Base-by-base conservation (phyloP, 2,797 vertebrate genomes). In the Hoplostethus atlanticus region DNA sequence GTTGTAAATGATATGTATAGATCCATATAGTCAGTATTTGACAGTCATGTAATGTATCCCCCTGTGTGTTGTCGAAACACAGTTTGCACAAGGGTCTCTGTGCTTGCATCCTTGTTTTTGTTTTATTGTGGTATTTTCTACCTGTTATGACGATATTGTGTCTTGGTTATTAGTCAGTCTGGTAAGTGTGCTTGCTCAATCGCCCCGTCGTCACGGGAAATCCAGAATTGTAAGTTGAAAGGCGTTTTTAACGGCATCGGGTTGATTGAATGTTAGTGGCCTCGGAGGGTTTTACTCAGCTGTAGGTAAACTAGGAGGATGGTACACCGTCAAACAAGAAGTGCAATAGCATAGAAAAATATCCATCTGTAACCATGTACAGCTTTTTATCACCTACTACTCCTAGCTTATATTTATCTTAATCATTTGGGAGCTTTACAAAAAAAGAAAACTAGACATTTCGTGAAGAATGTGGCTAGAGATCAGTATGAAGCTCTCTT, bases 191-290 rank as follows among this genome's bases (percentile, higher is more conserved):
- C 40, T 86, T 47, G 66, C 58, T 73, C 2, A 52, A 6, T 64
- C 38, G 69, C 50, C 63, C 0, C 53, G 52, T 65, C 51, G 57
- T 64, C 15, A 38, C 5, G n/a, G 79, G 64, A 73, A 87, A 90
- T 89, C 81, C 79, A 73, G 77, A 91, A 87, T 89, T 89, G 87
- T 91, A 88, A 79, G 58, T 63, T 47, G 56, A 71, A 76, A 68
- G 62, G 80, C 69, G 28, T 65, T 28, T 76, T 71, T 56, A 31
- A 74, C 50, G 82, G 77, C 62, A 0, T 59, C 2, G 25, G 55
- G 50, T 65, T 61, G 68, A 85, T 86, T 31, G 65, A 85, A 87
- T 87, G 70, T 83, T 71, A 25, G 64, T 55, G 72, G 71, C 28
- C 75, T 83, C 42, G 59, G 47, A 25, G 30, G 30, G 17, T 6